Base-by-base conservation (phyloP, 2,113 vertebrate genomes). In the Phalacrocorax carbo region DNA sequence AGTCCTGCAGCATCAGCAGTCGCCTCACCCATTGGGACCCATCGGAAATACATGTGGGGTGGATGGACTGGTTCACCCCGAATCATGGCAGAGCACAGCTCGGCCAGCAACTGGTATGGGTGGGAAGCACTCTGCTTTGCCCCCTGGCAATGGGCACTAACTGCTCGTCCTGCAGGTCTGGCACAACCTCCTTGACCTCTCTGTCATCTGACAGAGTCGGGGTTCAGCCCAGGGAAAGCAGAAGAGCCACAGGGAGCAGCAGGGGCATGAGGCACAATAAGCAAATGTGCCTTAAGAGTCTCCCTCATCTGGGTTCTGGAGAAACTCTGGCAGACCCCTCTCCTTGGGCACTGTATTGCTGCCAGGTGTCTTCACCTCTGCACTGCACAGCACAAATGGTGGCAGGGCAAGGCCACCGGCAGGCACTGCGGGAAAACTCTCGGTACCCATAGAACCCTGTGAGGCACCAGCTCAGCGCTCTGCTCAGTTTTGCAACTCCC, bases 391-490 rank as follows among this genome's bases (percentile, higher is more conserved):
- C 73, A 84, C 40, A 49, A 82, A 46, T 11, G n/a, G 46, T 73
- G 21, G 40, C 73, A 77, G 62, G 30, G 17, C 54, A 54, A 72
- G 58, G 77, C 55, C 46, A 51, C 3, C 2, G 51, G 19, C 34
- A 7, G 62, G 64, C 27, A 18, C 55, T 81, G 49, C 71, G 62
- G 26, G 72, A 70, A 34, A 44, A 49, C 27, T 71, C 46, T 60
- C 2, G 0, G 82, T 44, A 49, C 57, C 42, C 1, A 0, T 13
- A 71, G 62, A 46, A 12, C 25, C 40, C 46, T 51, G n/a, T 1
- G 10, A 72, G 36, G 62, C 48, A 69, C 44, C 9, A 80, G n/a
- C 68, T 86, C 62, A 34, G 36, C 1, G 7, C 60, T 79, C 55
- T 75, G 75, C 73, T 58, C 52, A 12, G 1, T 62, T 79, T 58